These are phyloP conservation scores for Pagrus major DNA, from an alignment of 2,113 vertebrate genomes.

Conservation along the genomic window DNA sequence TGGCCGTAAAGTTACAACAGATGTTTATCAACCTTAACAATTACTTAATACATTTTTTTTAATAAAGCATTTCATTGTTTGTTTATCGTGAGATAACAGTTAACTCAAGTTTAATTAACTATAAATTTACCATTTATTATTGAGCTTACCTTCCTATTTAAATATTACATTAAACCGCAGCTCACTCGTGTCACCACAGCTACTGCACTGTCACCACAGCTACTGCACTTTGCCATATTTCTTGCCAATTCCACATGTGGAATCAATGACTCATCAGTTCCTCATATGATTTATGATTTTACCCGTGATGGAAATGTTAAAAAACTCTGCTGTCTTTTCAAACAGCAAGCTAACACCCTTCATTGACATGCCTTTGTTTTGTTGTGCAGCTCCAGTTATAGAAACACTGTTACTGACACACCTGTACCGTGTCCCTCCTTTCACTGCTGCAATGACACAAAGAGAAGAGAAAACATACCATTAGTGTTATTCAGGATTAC, in stretches of 20 bases:
- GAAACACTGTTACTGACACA: constrained; percentile 50
- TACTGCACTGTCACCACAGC: neutral
- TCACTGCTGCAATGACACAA: constrained; percentile 32
- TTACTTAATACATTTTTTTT: too few relatives aligned
- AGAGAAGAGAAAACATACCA: constrained; percentile 29
- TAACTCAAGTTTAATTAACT: too few relatives aligned
- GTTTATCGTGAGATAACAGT: too few relatives aligned
- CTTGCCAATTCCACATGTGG: constrained; percentile 1
- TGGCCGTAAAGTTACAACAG: too few relatives aligned
- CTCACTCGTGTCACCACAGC: neutral
- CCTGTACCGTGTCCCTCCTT: constrained; percentile 23
- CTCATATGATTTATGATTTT: neutral
- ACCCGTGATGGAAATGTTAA: neutral
- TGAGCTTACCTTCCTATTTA: too few relatives aligned
- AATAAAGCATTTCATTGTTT: too few relatives aligned
- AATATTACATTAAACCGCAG: neutral
- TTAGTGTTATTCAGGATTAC: constrained; percentile 39
- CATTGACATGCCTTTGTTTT: constrained; percentile 43
- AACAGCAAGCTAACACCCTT: constrained; percentile 49
- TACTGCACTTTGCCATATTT: neutral
- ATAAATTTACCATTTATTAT: too few relatives aligned
- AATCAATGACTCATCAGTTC: constrained; percentile 48
- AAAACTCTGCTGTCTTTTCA: neutral
- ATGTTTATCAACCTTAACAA: too few relatives aligned
- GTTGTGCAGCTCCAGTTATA: constrained; percentile 26